Conservation (phyloP, 1,140 invertebrate species). For the Antheraea pernyi region DNA sequence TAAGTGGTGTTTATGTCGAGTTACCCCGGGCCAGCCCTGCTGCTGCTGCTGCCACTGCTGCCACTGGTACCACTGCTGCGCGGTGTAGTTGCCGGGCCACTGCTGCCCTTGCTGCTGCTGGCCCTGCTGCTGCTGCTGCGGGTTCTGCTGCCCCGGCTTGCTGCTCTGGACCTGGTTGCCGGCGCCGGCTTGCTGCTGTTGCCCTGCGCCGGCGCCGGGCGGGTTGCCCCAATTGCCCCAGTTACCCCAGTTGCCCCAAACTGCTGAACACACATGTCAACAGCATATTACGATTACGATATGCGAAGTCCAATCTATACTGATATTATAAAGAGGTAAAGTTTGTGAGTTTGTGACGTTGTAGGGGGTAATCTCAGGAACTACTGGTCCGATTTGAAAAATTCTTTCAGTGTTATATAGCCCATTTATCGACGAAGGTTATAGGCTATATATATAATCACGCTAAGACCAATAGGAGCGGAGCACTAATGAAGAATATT, state of each 20-base stretch:
- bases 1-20: constrained; percentile 3
- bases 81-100: constrained; percentile 56
- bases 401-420: too few species aligned
- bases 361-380: too few species aligned
- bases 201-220: constrained; percentile 16
- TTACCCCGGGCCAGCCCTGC: constrained; percentile 58
- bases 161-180: constrained; percentile 15
- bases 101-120: constrained; percentile 64
- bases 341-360: too few species aligned
- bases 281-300: too few species aligned
- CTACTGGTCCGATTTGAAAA: too few species aligned
- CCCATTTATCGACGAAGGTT: too few species aligned
- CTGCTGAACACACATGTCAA: constrained; percentile 25
- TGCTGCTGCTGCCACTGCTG: constrained; percentile 69
- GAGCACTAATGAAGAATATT: too few species aligned
- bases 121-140: constrained; percentile 71
- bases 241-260: constrained; percentile 56
- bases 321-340: too few species aligned
- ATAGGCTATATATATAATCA: too few species aligned
- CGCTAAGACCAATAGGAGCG: too few species aligned
- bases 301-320: too few species aligned
- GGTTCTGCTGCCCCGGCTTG: constrained; percentile 51
- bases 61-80: constrained; percentile 73
- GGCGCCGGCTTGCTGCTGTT: constrained; percentile 14
- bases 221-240: constrained; percentile 50